Evolutionary conservation across 2,797 vertebrate species (phyloP), one percentile per base, ranked within the genome.

Genomic region (Melanitta fusca): DNA sequence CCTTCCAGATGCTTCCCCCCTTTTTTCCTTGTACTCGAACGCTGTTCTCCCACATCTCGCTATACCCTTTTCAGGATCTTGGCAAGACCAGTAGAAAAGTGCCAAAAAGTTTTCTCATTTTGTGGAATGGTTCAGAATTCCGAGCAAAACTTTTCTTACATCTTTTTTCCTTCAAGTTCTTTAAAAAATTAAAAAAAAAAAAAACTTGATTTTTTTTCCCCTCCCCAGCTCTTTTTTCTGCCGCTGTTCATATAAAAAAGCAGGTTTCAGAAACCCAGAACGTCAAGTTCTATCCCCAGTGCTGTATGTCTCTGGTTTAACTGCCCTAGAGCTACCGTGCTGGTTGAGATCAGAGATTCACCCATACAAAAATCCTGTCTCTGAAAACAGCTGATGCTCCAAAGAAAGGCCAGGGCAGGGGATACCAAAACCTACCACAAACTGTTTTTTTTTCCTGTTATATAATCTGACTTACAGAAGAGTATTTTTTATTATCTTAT

Each of bases 331-430:
- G 91, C 88, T 80, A 89, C 51, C 69, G 80, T 0, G 45, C 85
- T 92, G 81, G 54, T 41, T 73, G 75, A 94, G 92, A 95, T 95
- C 92, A 93, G 81, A 92, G 51, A 91, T 80, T 85, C 77, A 84
- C 11, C 20, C 39, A 34, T 32, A 93, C 24, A 94, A 85, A 68
- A 85, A 91, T 69, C 54, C 45, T 79, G 65, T 27, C 81, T 92
- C 86, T 95, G 72, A 88, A 73, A 94, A 91, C 91, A 96, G 90
- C 72, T 94, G 88, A 80, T 78, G 80, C 81, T 89, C 91, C 49
- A 88, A 91, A 83, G 89, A 66, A 88, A 66, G 19, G 28, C 41
- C 65, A 9, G 10, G 10, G 1, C 49, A 51, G 39, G 57, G 66
- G 36, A 56, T 41, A 22, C 3, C 54, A 96, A 86, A 83, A 71